Percentiles rank a stretch among this genome's conserved stretches.
Conservation (phyloP, 2,888 invertebrate species). For the Acronicta psi region DNA sequence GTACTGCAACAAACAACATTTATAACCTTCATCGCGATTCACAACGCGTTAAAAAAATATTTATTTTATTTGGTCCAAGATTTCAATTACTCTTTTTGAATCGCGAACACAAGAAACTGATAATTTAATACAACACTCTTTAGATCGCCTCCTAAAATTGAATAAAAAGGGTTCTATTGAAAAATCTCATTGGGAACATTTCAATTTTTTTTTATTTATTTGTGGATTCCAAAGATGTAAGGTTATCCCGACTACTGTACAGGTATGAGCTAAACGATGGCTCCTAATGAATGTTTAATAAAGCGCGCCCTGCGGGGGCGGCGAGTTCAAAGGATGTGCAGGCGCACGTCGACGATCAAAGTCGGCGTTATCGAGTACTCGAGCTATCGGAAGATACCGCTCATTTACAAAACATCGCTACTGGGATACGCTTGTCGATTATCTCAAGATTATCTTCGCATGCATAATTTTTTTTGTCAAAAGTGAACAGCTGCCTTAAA, state of each 20-base stretch:
- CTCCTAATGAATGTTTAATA: conserved; percentile 81
- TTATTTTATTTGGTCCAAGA: background rate
- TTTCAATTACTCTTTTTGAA: background rate
- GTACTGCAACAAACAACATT: conserved; percentile 16
- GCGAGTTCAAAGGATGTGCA: conserved; percentile 78
- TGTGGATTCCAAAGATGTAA: conserved; percentile 44
- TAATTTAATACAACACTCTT: conserved; percentile 10
- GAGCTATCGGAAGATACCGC: conserved; percentile 74
- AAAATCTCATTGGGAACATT: conserved; percentile 36
- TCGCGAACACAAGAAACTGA: background rate
- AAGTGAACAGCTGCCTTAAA: conserved; percentile 10
- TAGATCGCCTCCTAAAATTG: conserved; percentile 13
- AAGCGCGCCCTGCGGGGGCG: conserved; percentile 76
- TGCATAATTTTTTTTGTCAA: conserved; percentile 28
- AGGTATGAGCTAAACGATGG: conserved; percentile 65
- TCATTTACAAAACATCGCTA: conserved; percentile 74
- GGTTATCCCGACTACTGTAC: conserved; percentile 57
- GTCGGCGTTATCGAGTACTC: conserved; percentile 81
- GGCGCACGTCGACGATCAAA: conserved; percentile 71
- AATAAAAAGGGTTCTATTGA: conserved; percentile 43
- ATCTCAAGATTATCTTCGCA: conserved; percentile 53
- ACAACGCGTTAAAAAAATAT: background rate
- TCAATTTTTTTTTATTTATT: conserved; percentile 33
- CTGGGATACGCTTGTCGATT: conserved; percentile 70
- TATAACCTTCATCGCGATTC: conserved; percentile 1